A percentile compares a stretch with the other conserved stretches of the same genome.
phyloP scores from a whole-genome alignment of 1,140 invertebrate species.

The Sycophila sp. region DNA sequence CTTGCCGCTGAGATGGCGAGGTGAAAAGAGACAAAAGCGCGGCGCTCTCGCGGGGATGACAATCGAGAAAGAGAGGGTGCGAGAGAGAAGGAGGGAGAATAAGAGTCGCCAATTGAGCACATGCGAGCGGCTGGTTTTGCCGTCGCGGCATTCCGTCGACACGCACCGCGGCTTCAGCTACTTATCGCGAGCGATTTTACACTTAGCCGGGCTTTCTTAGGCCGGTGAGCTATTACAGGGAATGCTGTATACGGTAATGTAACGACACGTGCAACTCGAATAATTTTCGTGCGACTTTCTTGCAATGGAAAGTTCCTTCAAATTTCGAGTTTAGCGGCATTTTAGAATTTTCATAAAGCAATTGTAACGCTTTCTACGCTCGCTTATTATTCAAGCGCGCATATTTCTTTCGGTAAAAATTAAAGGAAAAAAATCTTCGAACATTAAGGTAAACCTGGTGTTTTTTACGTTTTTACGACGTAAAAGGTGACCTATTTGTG shows the following conservation, averaged over 20 bases:
- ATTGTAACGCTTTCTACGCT: too few relatives aligned
- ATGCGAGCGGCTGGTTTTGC: background rate
- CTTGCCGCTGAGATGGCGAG: background rate
- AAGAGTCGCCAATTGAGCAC: background rate
- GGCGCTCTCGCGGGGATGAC: background rate
- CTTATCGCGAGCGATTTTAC: constrained; percentile 20
- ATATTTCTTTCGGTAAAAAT: too few relatives aligned
- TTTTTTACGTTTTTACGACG: too few relatives aligned
- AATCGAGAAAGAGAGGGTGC: background rate
- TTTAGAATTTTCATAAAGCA: too few relatives aligned
- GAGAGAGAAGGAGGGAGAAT: background rate
- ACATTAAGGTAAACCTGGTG: too few relatives aligned
- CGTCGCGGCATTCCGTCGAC: constrained; percentile 4
- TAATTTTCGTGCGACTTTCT: too few relatives aligned
- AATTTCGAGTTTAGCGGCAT: too few relatives aligned
- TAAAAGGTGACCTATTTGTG: too few relatives aligned
- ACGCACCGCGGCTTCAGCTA: background rate
- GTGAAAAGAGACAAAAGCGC: constrained; percentile 11
- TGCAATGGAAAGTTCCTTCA: too few relatives aligned
- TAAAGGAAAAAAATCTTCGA: too few relatives aligned
- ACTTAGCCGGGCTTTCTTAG: constrained; percentile 10
- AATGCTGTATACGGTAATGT: background rate
- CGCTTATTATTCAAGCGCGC: too few relatives aligned
- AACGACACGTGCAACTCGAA: too few relatives aligned
- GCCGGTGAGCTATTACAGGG: background rate